Percentiles rank a stretch among this genome's conserved stretches.
phyloP scores from a whole-genome alignment of 2,113 vertebrate genomes.

The Emydura subglobosa region DNA sequence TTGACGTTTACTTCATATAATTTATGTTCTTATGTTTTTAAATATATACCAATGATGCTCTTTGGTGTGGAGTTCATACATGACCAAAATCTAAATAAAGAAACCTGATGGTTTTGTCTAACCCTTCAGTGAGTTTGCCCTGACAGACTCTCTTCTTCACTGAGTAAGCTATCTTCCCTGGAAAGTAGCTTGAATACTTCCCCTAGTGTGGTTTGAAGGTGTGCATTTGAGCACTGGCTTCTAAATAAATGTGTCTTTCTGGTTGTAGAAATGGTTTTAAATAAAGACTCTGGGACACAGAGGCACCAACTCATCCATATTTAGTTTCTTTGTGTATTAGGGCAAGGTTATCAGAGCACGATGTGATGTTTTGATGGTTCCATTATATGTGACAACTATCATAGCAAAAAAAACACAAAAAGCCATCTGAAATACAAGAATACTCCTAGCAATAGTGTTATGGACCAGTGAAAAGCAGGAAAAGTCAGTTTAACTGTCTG shows the following conservation, averaged over 20 bases:
- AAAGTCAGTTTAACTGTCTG: conserved; percentile 47
- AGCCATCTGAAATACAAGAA: background rate
- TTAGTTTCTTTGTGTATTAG: background rate
- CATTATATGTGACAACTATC: background rate
- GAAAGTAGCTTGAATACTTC: background rate
- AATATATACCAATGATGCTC: background rate
- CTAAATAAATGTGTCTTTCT: background rate
- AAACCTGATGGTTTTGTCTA: background rate
- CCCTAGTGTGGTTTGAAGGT: background rate
- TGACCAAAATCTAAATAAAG: background rate
- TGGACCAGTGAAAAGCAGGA: conserved; percentile 29
- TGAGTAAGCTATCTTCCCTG: background rate
- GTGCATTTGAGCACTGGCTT: background rate
- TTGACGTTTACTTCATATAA: background rate
- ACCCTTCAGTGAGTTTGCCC: background rate
- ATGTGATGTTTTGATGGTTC: background rate
- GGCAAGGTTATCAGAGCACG: background rate
- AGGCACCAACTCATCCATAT: background rate
- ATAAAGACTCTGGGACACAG: background rate
- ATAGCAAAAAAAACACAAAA: background rate
- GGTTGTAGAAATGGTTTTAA: background rate
- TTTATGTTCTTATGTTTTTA: background rate
- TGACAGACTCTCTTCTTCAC: background rate
- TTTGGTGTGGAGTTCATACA: background rate
- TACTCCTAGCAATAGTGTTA: background rate